phyloP scores from a whole-genome alignment of 2,888 invertebrate genomes.

The Magallana nippona region DNA sequence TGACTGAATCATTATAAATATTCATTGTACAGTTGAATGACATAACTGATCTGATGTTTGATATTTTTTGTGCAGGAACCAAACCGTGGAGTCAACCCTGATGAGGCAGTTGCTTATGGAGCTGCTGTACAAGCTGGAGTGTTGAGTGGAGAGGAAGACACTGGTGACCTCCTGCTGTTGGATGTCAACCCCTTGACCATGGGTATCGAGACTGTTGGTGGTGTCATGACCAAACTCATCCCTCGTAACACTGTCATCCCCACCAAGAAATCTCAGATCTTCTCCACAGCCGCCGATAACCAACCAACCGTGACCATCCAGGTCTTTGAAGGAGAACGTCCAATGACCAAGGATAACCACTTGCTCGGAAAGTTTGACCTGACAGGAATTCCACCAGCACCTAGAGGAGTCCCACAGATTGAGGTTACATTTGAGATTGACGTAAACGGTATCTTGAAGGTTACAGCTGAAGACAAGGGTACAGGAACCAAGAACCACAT shows the following conservation, averaged over 20 bases:
- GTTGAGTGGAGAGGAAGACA: conserved; percentile 97
- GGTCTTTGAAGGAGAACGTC: conserved; percentile 96
- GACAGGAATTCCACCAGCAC: conserved; percentile 94
- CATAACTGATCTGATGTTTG: not conserved
- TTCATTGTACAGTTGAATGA: too few species aligned
- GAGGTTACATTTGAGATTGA: conserved; percentile 82
- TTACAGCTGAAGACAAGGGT: conserved; percentile 99
- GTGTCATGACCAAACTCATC: conserved; percentile 99
- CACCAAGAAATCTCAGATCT: conserved; percentile 99
- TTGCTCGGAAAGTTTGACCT: conserved; percentile 98
- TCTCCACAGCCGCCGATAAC: conserved; percentile 99
- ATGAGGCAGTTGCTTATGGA: conserved; percentile 99
- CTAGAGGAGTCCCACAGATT: conserved; percentile 81
- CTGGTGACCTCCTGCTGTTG: conserved; percentile 94
- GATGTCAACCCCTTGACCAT: conserved; percentile 99
- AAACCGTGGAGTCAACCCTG: conserved; percentile 98
- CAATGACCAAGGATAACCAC: conserved; percentile 99
- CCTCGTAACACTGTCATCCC: conserved; percentile 99
- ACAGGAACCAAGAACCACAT: conserved; percentile 99
- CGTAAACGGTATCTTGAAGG: conserved; percentile 81
- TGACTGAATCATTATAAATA: too few species aligned
- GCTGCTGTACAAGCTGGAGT: conserved; percentile 99
- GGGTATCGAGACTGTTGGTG: conserved; percentile 99
- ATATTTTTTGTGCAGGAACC: conserved; percentile 87
- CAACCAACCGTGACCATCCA: conserved; percentile 99